phyloP scores from a whole-genome alignment of 2,113 vertebrate species.

The Emydocephalus ijimae region DNA sequence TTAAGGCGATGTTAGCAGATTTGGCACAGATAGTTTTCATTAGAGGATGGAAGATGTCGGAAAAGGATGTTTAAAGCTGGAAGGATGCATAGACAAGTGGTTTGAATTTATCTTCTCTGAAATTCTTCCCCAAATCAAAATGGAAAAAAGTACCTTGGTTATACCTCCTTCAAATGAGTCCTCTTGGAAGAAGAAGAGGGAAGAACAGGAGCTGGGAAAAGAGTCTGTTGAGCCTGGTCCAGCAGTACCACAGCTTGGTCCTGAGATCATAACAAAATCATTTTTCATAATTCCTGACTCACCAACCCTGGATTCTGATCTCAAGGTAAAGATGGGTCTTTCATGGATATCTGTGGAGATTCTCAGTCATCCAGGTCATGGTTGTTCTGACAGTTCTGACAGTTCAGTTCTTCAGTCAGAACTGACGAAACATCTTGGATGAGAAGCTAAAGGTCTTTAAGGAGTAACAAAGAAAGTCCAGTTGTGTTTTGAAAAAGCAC shows the following conservation, averaged over 20 bases:
- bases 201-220: not conserved
- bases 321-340: not conserved
- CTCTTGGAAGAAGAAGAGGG: not conserved
- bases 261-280: not conserved
- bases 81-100: constrained; percentile 3
- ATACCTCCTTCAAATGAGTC: not conserved
- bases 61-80: constrained; percentile 21
- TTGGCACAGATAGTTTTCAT: not conserved
- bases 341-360: not conserved
- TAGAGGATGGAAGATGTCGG: constrained; percentile 33
- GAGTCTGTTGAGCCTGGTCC: not conserved
- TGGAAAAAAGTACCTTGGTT: not conserved
- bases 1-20: constrained; percentile 2
- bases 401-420: no score
- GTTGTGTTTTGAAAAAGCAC: no score
- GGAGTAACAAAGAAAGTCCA: no score
- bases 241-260: not conserved
- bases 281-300: not conserved
- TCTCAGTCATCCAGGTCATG: no score
- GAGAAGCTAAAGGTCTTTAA: no score
- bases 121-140: not conserved
- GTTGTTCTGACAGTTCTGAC: no score
- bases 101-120: not conserved
- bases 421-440: no score
- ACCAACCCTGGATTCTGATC: not conserved